Percentiles rank a stretch among this genome's conserved stretches.
Conservation (phyloP, 2,888 invertebrate species). For the Malachius bipustulatus region DNA sequence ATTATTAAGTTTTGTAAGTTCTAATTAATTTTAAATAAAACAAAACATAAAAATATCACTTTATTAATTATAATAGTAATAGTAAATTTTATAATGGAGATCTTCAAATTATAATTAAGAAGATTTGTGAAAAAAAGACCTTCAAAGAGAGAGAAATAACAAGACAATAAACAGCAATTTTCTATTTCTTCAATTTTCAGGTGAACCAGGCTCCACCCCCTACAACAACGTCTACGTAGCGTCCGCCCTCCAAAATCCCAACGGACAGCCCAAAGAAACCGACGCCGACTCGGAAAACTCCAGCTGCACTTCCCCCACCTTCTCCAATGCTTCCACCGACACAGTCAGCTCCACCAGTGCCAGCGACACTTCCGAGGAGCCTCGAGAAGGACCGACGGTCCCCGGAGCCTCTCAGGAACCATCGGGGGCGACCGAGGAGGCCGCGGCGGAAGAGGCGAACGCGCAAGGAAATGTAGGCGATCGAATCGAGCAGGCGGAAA, state of each 20-base stretch:
- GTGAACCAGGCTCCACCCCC: conserved; percentile 36
- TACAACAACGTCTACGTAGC: conserved; percentile 35
- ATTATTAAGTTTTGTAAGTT: too few relatives aligned
- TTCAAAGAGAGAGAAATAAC: too few relatives aligned
- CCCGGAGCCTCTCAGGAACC: background rate
- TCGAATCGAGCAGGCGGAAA: background rate
- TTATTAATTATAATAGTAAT: too few relatives aligned
- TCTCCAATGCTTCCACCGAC: conserved; percentile 24
- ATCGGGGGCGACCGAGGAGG: conserved; percentile 17
- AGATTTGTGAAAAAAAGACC: too few relatives aligned
- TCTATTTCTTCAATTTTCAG: conserved; percentile 16
- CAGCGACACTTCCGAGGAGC: conserved; percentile 11
- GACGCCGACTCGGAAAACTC: conserved; percentile 20
- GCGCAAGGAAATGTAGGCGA: conserved; percentile 1
- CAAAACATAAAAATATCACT: too few relatives aligned
- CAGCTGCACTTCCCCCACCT: conserved; percentile 13
- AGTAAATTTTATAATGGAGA: too few relatives aligned
- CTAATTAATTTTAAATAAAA: too few relatives aligned
- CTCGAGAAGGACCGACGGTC: background rate
- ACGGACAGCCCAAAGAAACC: conserved; percentile 29
- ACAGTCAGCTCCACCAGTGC: conserved; percentile 19
- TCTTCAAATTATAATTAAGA: too few relatives aligned
- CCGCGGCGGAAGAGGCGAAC: background rate
- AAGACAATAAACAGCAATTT: too few relatives aligned
- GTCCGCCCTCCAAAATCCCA: conserved; percentile 21